Percentiles rank a stretch among this genome's conserved stretches.
phyloP scores from a whole-genome alignment of 1,140 invertebrate genomes.

The Drosophila rufa region DNA sequence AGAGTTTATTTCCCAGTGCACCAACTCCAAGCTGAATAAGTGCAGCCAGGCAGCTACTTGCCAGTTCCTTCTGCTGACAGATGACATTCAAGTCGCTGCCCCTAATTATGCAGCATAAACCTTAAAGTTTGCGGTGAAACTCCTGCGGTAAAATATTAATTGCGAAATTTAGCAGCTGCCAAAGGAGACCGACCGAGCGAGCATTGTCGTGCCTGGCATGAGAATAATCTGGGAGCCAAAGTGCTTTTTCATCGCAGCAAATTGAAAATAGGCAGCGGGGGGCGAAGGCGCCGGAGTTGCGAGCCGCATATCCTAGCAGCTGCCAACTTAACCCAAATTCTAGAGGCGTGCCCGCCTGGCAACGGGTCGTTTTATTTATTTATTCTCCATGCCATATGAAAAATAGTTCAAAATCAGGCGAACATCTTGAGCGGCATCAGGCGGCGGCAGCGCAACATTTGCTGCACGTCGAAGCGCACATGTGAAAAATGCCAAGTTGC shows the following conservation, averaged over 20 bases:
- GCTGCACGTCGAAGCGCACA: conserved; percentile 67
- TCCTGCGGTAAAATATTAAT: conserved; percentile 62
- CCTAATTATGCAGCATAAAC: conserved; percentile 63
- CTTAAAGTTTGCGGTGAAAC: conserved; percentile 46
- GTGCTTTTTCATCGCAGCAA: conserved; percentile 48
- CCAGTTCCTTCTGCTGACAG: conserved; percentile 41
- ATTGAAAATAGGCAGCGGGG: conserved; percentile 39
- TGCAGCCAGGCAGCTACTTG: conserved; percentile 37
- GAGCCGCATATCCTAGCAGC: conserved; percentile 60
- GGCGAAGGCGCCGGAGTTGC: conserved; percentile 20
- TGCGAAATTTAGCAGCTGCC: conserved; percentile 66
- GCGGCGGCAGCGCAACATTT: conserved; percentile 21
- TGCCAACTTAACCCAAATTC: conserved; percentile 70
- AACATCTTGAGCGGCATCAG: conserved; percentile 51
- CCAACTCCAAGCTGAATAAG: conserved; percentile 15
- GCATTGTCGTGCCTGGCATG: conserved; percentile 37
- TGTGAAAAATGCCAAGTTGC: conserved; percentile 71
- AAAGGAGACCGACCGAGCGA: conserved; percentile 20
- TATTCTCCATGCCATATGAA: conserved; percentile 73
- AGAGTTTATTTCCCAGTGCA: neutral
- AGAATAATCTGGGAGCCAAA: conserved; percentile 33
- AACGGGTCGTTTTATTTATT: conserved; percentile 67
- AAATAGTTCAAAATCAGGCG: conserved; percentile 78
- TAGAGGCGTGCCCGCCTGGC: conserved; percentile 19
- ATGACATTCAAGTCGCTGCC: conserved; percentile 53